Evolutionary conservation across 2,113 vertebrate species (phyloP).

Genomic region (Glaucidium brasilianum): DNA sequence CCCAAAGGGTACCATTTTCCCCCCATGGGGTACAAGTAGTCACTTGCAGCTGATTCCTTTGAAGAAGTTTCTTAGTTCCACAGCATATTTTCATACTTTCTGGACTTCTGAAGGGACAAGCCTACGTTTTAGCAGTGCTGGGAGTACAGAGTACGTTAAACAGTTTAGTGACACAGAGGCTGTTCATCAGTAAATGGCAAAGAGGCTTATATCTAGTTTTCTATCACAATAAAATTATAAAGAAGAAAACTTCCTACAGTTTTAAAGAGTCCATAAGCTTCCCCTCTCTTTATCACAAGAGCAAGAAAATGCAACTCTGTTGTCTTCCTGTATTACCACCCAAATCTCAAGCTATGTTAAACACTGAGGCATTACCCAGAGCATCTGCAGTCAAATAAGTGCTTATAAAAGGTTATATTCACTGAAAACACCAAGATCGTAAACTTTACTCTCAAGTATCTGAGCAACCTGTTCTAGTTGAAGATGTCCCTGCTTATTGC

Average conservation of each 20-base stretch:
- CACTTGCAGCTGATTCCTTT: background rate
- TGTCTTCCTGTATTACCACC: background rate
- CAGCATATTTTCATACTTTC: background rate
- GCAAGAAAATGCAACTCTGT: background rate
- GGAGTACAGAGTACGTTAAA: rapidly evolving
- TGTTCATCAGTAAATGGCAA: background rate
- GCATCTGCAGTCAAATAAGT: background rate
- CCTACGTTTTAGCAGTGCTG: background rate
- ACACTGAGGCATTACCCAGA: background rate
- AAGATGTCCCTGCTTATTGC: background rate
- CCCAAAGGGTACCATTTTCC: background rate
- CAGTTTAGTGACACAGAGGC: background rate
- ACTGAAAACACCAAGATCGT: background rate
- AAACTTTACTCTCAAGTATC: background rate
- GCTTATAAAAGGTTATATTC: background rate
- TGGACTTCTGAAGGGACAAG: background rate
- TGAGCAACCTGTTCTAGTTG: background rate
- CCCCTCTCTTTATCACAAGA: background rate
- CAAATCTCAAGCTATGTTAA: background rate
- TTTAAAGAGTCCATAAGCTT: background rate
- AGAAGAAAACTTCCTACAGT: background rate
- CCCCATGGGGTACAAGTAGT: background rate
- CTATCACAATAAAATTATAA: background rate
- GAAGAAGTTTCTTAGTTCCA: background rate
- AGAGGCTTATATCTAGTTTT: background rate